Percentiles rank a stretch among this genome's conserved stretches.
These are phyloP conservation scores for Accipiter cooperii DNA, from an alignment of 2,113 vertebrate genomes.

Conservation along the genomic window DNA sequence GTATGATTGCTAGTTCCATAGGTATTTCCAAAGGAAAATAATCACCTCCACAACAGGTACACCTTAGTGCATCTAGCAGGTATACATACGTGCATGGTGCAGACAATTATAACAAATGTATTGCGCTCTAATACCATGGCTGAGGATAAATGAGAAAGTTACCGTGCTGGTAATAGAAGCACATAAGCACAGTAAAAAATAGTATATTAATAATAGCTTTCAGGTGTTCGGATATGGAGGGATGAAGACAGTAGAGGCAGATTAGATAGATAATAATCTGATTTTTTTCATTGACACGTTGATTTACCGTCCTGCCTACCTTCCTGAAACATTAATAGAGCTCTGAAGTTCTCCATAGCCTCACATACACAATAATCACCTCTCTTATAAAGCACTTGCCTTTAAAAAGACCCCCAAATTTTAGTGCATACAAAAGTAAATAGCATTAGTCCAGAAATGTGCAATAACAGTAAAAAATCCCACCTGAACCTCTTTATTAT, in stretches of 20 bases:
- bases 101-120: neutral
- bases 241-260: neutral
- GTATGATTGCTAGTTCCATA: neutral
- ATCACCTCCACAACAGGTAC: neutral
- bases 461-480: neutral
- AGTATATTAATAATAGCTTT: neutral
- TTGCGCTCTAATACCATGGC: neutral
- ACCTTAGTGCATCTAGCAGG: neutral
- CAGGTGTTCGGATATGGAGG: neutral
- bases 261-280: neutral
- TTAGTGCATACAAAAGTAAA: neutral
- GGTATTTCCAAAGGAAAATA: neutral
- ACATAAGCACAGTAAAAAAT: neutral
- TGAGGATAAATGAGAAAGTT: neutral
- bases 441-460: neutral
- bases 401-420: neutral
- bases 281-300: neutral
- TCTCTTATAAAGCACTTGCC: neutral
- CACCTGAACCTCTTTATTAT: neutral
- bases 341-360: neutral
- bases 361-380: neutral
- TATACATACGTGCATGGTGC: rapidly evolving
- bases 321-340: neutral
- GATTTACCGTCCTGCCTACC: neutral
- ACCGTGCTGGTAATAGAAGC: neutral